phyloP scores from a whole-genome alignment of 2,888 invertebrate species.

The Drosophila formosana region DNA sequence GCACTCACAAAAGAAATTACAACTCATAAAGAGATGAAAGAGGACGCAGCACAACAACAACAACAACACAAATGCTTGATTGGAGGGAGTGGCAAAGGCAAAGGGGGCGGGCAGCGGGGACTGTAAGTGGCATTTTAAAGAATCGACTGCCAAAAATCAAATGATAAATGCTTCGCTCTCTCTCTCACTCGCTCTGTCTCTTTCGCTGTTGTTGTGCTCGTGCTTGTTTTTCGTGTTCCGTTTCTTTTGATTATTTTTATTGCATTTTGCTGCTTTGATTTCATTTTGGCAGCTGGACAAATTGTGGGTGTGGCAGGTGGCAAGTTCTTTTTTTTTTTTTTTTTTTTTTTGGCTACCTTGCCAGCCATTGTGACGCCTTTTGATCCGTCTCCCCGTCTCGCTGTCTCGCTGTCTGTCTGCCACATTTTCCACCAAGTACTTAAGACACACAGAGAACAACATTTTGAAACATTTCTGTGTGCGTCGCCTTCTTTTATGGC shows the following conservation, averaged over 20 bases:
- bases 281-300: slow-evolving; percentile 47
- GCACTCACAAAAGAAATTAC: slow-evolving; percentile 76
- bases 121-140: slow-evolving; percentile 50
- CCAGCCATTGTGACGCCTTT: slow-evolving; percentile 55
- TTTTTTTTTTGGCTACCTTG: slow-evolving; percentile 25
- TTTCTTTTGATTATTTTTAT: slow-evolving; percentile 44
- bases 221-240: slow-evolving; percentile 2
- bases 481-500: background rate
- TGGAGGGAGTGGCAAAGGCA: slow-evolving; percentile 33
- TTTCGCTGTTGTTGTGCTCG: background rate
- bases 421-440: slow-evolving; percentile 4
- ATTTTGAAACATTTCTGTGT: background rate
- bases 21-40: slow-evolving; percentile 75
- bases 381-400: slow-evolving; percentile 15
- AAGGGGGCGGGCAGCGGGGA: background rate
- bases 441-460: background rate
- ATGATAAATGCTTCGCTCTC: slow-evolving; percentile 35
- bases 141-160: slow-evolving; percentile 50
- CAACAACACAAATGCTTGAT: background rate
- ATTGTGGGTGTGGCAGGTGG: slow-evolving; percentile 36
- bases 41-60: background rate
- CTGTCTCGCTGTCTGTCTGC: background rate
- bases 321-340: too few relatives aligned
- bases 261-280: slow-evolving; percentile 56
- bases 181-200: background rate